Conservation (phyloP, 2,888 invertebrate genomes). For the Morpho achilles region DNA sequence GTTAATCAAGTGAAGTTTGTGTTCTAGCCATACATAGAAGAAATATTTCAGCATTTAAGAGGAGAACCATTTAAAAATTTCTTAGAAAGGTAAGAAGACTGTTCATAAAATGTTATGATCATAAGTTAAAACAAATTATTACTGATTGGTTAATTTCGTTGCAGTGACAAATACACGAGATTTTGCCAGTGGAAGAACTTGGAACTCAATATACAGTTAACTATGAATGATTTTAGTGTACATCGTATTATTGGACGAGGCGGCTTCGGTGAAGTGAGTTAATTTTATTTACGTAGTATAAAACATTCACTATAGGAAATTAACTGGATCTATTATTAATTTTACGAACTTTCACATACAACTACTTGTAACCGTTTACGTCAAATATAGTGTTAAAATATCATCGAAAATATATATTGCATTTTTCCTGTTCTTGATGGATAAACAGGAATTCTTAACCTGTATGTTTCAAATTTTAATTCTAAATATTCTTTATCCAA, state of each 20-base stretch:
- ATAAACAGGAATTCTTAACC: too few relatives aligned
- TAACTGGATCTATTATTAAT: too few relatives aligned
- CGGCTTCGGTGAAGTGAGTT: constrained; percentile 93
- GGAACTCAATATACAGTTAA: constrained; percentile 99
- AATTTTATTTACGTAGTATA: constrained; percentile 6
- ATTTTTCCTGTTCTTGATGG: too few relatives aligned
- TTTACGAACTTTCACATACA: too few relatives aligned
- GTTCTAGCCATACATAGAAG: constrained; percentile 98
- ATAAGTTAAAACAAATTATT: background rate
- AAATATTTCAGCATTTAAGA: constrained; percentile 98
- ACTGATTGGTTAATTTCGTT: constrained; percentile 51
- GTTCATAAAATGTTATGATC: too few relatives aligned
- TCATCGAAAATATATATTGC: too few relatives aligned
- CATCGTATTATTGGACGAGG: constrained; percentile 99
- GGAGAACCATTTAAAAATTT: constrained; percentile 98
- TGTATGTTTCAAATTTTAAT: too few relatives aligned
- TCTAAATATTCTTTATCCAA: too few relatives aligned
- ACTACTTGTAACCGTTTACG: too few relatives aligned
- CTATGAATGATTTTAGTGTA: constrained; percentile 99
- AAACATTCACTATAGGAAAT: too few relatives aligned
- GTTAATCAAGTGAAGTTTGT: constrained; percentile 30
- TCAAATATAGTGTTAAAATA: too few relatives aligned
- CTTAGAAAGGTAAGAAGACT: constrained; percentile 93
- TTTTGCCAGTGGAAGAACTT: constrained; percentile 99
- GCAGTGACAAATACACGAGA: constrained; percentile 98